Evolutionary conservation across 2,888 invertebrate species (phyloP).

Genomic region (Hypomecis atomaria): DNA sequence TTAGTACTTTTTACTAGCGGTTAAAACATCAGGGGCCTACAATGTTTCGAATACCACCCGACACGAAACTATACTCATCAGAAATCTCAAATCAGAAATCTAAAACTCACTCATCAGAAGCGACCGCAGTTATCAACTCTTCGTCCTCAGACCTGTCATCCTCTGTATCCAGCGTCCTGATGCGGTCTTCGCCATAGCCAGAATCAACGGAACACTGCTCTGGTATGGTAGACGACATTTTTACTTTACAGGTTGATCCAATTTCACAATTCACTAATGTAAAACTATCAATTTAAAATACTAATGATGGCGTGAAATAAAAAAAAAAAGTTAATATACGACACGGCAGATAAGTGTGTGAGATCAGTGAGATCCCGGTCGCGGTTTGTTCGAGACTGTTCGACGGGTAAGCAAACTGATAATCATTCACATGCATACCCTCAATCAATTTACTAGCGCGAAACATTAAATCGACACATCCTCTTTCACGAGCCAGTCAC

Average conservation of each 20-base stretch:
- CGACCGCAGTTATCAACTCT: constrained; percentile 48
- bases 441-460: constrained; percentile 31
- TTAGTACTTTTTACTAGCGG: no score
- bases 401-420: constrained; percentile 17
- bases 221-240: constrained; percentile 11
- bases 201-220: background rate
- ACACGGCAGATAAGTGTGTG: no score
- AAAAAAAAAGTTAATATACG: no score
- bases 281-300: constrained; percentile 3
- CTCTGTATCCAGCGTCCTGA: constrained; percentile 40
- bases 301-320: background rate
- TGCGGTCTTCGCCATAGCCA: background rate
- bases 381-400: constrained; percentile 46
- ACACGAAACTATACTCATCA: no score
- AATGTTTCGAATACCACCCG: no score
- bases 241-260: constrained; percentile 51
- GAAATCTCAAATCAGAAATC: constrained; percentile 22
- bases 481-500: constrained; percentile 22
- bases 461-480: constrained; percentile 36
- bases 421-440: constrained; percentile 19
- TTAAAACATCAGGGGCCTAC: no score
- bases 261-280: constrained; percentile 15
- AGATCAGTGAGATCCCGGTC: constrained; percentile 34
- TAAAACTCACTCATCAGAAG: constrained; percentile 64
- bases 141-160: constrained; percentile 60